A percentile compares a stretch with the other conserved stretches of the same genome.
These are phyloP conservation scores for Cephus spinipes DNA, from an alignment of 2,888 invertebrate genomes.

Conservation along the genomic window DNA sequence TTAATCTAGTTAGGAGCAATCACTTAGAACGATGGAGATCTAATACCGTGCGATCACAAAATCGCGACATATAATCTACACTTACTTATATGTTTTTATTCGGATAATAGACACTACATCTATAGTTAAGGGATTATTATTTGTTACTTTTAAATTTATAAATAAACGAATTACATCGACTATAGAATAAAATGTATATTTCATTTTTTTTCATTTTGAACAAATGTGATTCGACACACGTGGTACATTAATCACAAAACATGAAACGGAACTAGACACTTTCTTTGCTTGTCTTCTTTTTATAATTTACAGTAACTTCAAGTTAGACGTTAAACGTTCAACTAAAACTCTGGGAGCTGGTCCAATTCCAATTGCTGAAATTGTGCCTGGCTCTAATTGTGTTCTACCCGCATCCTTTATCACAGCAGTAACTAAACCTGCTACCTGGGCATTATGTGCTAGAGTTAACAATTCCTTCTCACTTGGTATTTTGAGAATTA, in stretches of 20 bases:
- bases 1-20: not conserved
- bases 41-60: not conserved
- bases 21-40: not conserved
- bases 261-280: not conserved
- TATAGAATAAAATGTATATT: conserved; percentile 6
- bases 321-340: conserved; percentile 73
- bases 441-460: conserved; percentile 68
- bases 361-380: conserved; percentile 81
- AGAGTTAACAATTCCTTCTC: conserved; percentile 69
- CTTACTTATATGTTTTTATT: not conserved
- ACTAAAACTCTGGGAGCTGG: conserved; percentile 72
- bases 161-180: conserved; percentile 6
- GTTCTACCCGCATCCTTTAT: conserved; percentile 79
- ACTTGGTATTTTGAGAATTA: conserved; percentile 75
- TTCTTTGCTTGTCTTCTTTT: not conserved
- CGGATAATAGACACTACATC: not conserved
- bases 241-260: not conserved
- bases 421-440: conserved; percentile 68
- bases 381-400: conserved; percentile 76
- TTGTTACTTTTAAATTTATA: conserved; percentile 16
- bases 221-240: not conserved
- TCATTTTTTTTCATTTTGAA: not conserved
- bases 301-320: conserved; percentile 71
- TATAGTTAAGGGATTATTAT: not conserved
- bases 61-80: not conserved